Base-by-base conservation (phyloP, 2,888 invertebrate genomes). In the Nysson spinosus region DNA sequence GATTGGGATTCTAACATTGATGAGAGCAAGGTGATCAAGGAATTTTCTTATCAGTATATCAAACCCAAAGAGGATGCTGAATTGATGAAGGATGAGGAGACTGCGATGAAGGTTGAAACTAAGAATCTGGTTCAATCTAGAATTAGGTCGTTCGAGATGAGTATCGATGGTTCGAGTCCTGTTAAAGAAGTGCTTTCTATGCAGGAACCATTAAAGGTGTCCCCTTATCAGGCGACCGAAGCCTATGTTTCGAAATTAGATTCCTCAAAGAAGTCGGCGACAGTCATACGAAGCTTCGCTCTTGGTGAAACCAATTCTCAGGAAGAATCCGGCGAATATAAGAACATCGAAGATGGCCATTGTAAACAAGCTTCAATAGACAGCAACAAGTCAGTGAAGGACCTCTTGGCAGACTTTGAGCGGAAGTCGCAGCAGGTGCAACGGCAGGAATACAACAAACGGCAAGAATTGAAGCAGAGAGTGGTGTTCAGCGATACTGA, bases 401-500 rank as follows among this genome's bases (percentile, higher is more conserved):
- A 88, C 64, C 74, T 89, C 1, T 63, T 88, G 24, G 88, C 88
- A 1, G 88, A 88, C 62, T 89, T 89, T 62, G 89, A 89, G 60
- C 81, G 83, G 6, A 88, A 88, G 51, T 87, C 88, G 0, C 85
- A 84, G 40, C 78, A 85, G 24, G 80, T 81, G 1, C 79, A 82
- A 32, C 72, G 60, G 4, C 69, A 67, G 24, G 72, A 77, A 14
- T 83, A 85, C 17, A 72, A 78, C 3, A 79, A 78, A 14, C 75
- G 79, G 0, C 83, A 83, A 5, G 85, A 86, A n/a, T 70, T 80
- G 6, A 85, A 75, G 34, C 83, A 82, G 40, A 82, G 88, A 0
- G 86, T 84, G 9, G 88, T 88, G 0, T 87, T 88, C 51, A 88
- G 88, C 71, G 89, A 89, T 56, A 87, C 88, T 2, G 89, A 89